Evolutionary conservation across 2,888 invertebrate genomes (phyloP).

Genomic region (Empis stercorea): DNA sequence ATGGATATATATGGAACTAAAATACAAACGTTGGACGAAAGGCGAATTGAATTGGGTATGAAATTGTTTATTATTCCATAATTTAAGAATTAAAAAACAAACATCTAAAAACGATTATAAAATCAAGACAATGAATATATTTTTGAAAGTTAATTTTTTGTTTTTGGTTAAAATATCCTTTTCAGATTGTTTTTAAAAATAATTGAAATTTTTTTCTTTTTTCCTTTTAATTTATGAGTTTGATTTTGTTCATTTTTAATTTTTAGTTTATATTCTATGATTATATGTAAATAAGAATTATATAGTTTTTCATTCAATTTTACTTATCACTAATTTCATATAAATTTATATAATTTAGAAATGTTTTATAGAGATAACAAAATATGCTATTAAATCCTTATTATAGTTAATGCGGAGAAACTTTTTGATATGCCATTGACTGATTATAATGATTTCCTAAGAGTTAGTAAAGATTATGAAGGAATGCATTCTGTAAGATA

Average conservation of each 20-base stretch:
- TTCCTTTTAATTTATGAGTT: conserved; percentile 1
- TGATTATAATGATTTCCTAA: conserved; percentile 63
- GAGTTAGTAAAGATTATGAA: conserved; percentile 48
- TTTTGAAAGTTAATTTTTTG: neutral
- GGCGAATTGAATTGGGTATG: conserved; percentile 39
- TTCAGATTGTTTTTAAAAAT: neutral
- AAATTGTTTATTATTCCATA: too few species aligned
- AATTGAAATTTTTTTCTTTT: conserved; percentile 9
- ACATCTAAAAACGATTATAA: neutral
- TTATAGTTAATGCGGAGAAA: conserved; percentile 57
- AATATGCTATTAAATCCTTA: neutral
- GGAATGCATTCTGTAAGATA: conserved; percentile 44
- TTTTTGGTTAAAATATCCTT: neutral
- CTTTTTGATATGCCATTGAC: conserved; percentile 78
- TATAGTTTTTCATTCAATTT: too few species aligned
- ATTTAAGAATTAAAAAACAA: neutral
- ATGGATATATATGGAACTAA: conserved; percentile 46
- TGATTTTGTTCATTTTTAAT: neutral
- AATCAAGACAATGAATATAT: too few species aligned
- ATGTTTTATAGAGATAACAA: too few species aligned
- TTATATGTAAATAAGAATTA: too few species aligned
- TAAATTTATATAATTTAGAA: too few species aligned
- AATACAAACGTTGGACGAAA: conserved; percentile 53
- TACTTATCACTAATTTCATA: too few species aligned
- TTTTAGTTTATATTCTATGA: too few species aligned